Conservation (phyloP, 2,888 invertebrate genomes). For the Lasius fuliginosus region DNA sequence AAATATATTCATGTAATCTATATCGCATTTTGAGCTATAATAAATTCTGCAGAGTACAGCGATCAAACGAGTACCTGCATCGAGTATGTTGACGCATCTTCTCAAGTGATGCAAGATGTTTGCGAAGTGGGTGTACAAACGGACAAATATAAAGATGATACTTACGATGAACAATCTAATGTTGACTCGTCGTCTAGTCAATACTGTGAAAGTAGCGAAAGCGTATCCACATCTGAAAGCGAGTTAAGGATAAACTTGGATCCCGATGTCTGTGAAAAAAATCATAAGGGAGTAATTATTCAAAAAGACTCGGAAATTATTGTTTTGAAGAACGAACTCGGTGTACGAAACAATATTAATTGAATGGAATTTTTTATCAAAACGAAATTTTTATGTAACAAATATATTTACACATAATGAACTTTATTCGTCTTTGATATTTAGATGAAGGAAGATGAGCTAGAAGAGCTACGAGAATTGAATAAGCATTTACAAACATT, state of each 20-base stretch:
- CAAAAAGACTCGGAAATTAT: constrained; percentile 82
- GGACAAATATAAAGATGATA: constrained; percentile 29
- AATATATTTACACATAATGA: neutral
- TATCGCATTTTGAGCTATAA: neutral
- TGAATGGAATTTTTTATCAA: neutral
- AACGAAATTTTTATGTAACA: neutral
- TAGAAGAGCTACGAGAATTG: constrained; percentile 75
- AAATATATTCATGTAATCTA: neutral
- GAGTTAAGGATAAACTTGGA: constrained; percentile 60
- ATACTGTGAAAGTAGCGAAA: constrained; percentile 57
- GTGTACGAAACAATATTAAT: constrained; percentile 64
- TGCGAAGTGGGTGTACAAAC: constrained; percentile 63
- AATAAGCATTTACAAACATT: constrained; percentile 71
- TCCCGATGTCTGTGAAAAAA: constrained; percentile 43
- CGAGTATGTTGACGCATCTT: constrained; percentile 62
- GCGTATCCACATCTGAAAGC: constrained; percentile 43
- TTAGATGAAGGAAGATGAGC: constrained; percentile 78
- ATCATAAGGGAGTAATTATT: constrained; percentile 75
- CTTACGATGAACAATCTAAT: constrained; percentile 57
- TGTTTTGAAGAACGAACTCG: constrained; percentile 77
- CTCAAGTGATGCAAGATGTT: constrained; percentile 50
- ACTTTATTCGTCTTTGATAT: neutral
- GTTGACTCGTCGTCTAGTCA: constrained; percentile 52
- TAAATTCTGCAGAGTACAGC: constrained; percentile 54
- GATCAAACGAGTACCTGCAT: constrained; percentile 36